Conservation (phyloP, 2,888 invertebrate genomes). For the Epinotia demarniana region DNA sequence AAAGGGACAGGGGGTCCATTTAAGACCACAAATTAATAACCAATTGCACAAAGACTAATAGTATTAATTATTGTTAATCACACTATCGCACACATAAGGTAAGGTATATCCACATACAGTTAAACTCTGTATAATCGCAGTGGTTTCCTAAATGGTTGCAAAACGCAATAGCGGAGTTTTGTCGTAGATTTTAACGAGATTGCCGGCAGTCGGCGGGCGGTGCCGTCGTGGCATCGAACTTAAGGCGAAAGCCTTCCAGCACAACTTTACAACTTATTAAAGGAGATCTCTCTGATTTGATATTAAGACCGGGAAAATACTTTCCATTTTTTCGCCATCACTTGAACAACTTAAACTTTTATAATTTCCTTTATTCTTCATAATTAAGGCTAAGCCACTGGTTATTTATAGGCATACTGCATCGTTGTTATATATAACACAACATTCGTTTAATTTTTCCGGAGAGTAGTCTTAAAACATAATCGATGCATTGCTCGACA, state of each 20-base stretch:
- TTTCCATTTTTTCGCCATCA: constrained; percentile 60
- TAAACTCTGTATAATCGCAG: not conserved
- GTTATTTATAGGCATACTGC: not conserved
- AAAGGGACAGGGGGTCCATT: not conserved
- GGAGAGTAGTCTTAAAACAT: too few species aligned
- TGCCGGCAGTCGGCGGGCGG: constrained; percentile 72
- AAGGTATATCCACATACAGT: constrained; percentile 7
- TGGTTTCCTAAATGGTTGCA: constrained; percentile 69
- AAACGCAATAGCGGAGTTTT: constrained; percentile 69
- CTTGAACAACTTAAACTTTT: constrained; percentile 54
- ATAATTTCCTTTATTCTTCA: constrained; percentile 52
- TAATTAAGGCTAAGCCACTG: not conserved
- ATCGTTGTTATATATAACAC: too few species aligned
- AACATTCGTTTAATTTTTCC: too few species aligned
- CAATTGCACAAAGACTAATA: not conserved
- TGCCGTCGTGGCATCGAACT: constrained; percentile 69
- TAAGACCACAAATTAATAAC: not conserved
- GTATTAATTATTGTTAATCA: constrained; percentile 11
- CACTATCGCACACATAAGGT: constrained; percentile 13
- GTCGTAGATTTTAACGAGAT: constrained; percentile 81
- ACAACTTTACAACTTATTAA: constrained; percentile 81
- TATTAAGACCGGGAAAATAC: constrained; percentile 68
- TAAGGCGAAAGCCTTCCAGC: constrained; percentile 69
- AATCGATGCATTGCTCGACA: too few species aligned
- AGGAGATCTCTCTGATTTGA: constrained; percentile 71